Evolutionary conservation across 2,113 vertebrate species (phyloP), one percentile per base, ranked within the genome.

Genomic region (Pachypanchax playfairii): DNA sequence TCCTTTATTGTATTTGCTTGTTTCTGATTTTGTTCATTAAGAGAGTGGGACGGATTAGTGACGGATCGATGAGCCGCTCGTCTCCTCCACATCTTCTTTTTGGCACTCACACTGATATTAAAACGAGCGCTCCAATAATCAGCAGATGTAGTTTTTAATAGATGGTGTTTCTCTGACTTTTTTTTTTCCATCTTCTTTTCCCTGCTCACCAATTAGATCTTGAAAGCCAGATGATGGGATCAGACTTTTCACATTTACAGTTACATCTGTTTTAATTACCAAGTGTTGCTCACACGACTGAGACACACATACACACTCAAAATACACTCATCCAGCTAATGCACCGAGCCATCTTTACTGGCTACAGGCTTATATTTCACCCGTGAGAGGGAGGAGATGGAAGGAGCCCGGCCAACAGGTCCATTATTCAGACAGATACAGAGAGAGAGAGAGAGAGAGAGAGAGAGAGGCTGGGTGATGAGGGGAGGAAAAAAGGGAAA

Each of bases 331-430:
- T 87, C 73, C 68, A 51, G 51, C 82, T 90, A 89, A 90, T 88
- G 86, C 87, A 65, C 28, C 78, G n/a, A 68, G 78, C 29, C 51
- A 53, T 67, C 50, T 85, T 48, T 77, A 81, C 56, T 68, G 63
- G 67, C 73, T 63, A 42, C 20, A 57, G 55, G 65, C 75, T 90
- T 85, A 70, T 89, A 90, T 91, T 91, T 90, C 87, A 87, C 60
- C 65, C 13, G 49, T 53, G 73, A 78, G 77, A 77, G 75, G 70
- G 73, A 76, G 80, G 75, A 49, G 14, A 49, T 42, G 39, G 48
- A 51, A 28, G 48, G 69, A 85, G 55, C 60, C 18, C 25, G 74
- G 88, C 85, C 90, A 91, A 89, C 81, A 71, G 85, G 85, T 86
- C 89, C 83, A 89, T 90, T 89, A 85, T 77, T 18, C 70, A 70